Base-by-base conservation (phyloP, 1,140 invertebrate genomes). In the Heliconius melpomene region DNA sequence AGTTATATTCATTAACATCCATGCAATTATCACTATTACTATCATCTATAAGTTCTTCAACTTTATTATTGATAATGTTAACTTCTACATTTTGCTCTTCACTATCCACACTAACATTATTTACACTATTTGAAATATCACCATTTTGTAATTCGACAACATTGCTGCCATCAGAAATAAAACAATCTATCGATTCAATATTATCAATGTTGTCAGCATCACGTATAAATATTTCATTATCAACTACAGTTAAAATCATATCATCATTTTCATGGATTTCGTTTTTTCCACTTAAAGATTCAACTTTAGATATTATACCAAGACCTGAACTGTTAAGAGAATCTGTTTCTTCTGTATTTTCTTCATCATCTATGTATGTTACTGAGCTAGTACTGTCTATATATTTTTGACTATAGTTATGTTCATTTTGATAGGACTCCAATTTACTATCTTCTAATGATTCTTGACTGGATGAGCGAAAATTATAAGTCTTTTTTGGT, bases 371-470 rank as follows among this genome's bases (percentile, higher is more conserved):
- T 76, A 79, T 20, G 7, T 52, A 79, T 50, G 77, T 66, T 50
- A 75, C 38, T 50, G 75, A 54, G 71, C 72, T 80, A 79, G 79
- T 85, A 75, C 46, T 72, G 73, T 82, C 74, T 54, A 74, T 20
- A 77, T 60, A 79, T 54, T 81, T 81, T 83, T 75, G 84, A 79
- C 85, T 91, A 82, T 91, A 92, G 83, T 93, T 88, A 87, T 90
- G 90, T 83, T 93, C 89, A 80, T 89, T 89, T 80, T 90, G 82
- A 84, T 87, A 75, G 46, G 80, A 75, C 38, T 82, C 71, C 32
- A 89, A 77, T 75, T 84, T 87, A 57, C 79, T 85, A 46, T 87
- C 85, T 40, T 83, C 77, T 54, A 89, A 85, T 88, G 87, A 90
- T 88, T 91, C 88, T 79, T 82, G 80, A 50, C 73, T 38, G 52